phyloP scores from a whole-genome alignment of 2,888 invertebrate species.

The Orthonevra nobilis region DNA sequence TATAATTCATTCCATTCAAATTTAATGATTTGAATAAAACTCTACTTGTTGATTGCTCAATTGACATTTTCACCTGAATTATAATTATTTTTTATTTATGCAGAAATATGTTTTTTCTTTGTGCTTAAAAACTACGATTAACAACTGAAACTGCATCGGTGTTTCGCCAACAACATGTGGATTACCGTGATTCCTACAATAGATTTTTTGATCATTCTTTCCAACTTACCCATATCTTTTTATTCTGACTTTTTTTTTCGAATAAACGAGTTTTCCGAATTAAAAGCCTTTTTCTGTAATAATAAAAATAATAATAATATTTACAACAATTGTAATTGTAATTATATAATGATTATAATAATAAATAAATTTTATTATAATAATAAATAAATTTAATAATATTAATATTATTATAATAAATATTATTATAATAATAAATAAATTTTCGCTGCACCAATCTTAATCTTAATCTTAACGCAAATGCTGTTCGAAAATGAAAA shows the following conservation, averaged over 20 bases:
- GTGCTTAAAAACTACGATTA: neutral
- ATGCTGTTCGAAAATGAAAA: no score
- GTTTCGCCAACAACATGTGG: neutral
- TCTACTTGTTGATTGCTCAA: constrained; percentile 1
- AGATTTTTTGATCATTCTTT: neutral
- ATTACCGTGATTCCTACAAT: neutral
- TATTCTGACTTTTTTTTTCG: neutral
- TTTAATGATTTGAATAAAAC: neutral
- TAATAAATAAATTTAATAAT: no score
- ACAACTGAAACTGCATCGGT: constrained; percentile 1
- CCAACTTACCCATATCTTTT: neutral
- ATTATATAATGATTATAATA: no score
- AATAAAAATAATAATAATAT: no score
- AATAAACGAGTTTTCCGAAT: neutral
- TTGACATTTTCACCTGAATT: neutral
- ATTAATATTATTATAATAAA: no score
- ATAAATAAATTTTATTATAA: no score
- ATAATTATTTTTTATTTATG: neutral
- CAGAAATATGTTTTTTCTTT: neutral
- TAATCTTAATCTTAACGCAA: no score
- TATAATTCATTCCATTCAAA: neutral
- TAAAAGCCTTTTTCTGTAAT: no score
- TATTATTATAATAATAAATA: no score
- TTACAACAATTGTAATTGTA: no score
- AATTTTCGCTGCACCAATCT: no score